These are phyloP conservation scores for Ammodytes marinus DNA, from an alignment of 2,113 vertebrate genomes.

Conservation along the genomic window DNA sequence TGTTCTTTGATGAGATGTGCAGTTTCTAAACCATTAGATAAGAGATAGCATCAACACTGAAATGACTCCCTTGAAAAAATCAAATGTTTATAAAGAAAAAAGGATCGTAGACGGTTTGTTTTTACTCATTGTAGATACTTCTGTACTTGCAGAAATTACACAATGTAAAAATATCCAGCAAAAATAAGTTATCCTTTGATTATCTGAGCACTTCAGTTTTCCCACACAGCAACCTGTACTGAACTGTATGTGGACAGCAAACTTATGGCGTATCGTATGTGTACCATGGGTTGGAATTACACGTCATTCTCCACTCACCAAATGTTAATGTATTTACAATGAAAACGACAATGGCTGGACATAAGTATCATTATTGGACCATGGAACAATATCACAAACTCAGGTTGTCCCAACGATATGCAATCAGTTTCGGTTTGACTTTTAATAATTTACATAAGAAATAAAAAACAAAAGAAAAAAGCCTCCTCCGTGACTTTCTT, in stretches of 20 bases:
- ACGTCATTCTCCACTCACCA: too few species aligned
- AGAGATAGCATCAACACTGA: constrained; percentile 12
- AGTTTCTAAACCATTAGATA: constrained; percentile 38
- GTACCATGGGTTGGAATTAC: too few species aligned
- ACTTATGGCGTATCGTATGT: too few species aligned
- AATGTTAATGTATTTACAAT: too few species aligned
- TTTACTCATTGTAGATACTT: background rate
- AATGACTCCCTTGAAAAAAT: constrained; percentile 12
- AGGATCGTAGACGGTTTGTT: background rate
- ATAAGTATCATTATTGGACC: too few species aligned
- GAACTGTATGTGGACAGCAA: too few species aligned
- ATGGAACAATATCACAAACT: background rate
- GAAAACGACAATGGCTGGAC: too few species aligned
- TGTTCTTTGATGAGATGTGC: constrained; percentile 33
- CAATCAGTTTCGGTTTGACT: background rate
- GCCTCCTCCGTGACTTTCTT: constrained; percentile 38
- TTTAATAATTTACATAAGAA: constrained; percentile 10
- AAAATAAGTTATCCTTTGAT: too few species aligned
- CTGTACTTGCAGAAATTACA: too few species aligned
- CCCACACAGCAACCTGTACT: too few species aligned
- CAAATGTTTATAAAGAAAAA: constrained; percentile 24
- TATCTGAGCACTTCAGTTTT: too few species aligned
- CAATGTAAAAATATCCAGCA: too few species aligned
- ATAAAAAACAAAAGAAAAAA: background rate
- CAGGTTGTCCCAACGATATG: background rate